Percentiles rank a stretch among this genome's conserved stretches.
Evolutionary conservation across 2,113 vertebrate genomes (phyloP).

Genomic region (Smithornis capensis): DNA sequence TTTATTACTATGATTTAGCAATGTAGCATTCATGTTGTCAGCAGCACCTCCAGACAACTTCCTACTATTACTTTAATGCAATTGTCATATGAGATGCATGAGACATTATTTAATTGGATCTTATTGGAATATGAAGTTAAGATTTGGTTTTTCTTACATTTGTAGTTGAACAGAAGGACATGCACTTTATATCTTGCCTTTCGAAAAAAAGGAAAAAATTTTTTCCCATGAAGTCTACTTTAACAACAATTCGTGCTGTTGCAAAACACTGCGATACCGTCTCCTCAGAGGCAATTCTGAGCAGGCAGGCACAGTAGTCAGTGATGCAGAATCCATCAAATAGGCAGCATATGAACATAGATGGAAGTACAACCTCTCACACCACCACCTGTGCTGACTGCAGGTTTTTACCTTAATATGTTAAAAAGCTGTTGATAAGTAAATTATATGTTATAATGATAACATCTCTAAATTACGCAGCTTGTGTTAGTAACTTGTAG

Average conservation of each 20-base stretch:
- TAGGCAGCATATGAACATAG: not conserved
- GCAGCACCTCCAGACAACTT: constrained; percentile 11
- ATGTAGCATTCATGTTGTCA: not conserved
- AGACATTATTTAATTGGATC: constrained; percentile 4
- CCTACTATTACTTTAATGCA: not conserved
- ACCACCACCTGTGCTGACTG: not conserved
- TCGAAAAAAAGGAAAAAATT: not conserved
- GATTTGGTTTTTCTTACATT: not conserved
- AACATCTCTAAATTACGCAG: not conserved
- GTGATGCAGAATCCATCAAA: constrained; percentile 24
- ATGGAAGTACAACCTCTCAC: not conserved
- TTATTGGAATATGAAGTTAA: not conserved
- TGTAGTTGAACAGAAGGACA: not conserved
- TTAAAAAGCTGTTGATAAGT: not conserved
- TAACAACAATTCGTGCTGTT: not conserved
- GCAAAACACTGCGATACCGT: not conserved
- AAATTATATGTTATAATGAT: not conserved
- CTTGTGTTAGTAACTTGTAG: not conserved
- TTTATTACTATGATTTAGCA: constrained; percentile 43
- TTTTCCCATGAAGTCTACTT: not conserved
- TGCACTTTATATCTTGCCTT: not conserved
- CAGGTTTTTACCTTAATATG: not conserved
- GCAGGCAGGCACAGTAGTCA: not conserved
- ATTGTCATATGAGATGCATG: not conserved
- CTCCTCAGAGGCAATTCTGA: constrained; percentile 6